Base-by-base conservation (phyloP, 1,140 invertebrate genomes). In the Pollicipes pollicipes region DNA sequence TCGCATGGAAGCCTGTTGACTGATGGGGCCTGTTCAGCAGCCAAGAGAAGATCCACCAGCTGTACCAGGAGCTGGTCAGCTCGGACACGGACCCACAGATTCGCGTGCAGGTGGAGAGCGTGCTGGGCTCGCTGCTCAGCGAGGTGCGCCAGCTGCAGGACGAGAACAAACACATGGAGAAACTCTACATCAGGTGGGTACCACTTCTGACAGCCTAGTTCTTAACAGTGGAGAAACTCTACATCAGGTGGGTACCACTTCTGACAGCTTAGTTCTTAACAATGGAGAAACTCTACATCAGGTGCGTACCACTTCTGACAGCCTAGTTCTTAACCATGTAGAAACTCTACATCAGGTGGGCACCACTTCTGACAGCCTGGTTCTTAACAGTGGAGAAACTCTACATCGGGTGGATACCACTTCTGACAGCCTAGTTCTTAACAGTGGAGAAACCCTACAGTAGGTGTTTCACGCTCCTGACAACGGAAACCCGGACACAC, bases 41-140 rank as follows among this genome's bases (percentile, higher is more conserved):
- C 63, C 32, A 69, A 27, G 71, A 71, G 45, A 74, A 76, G 69
- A 73, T 76, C 68, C 30, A 70, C 24, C 69, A 79, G n/a, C 73
- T 83, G 24, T 82, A 82, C 71, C 79, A 82, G 73, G 78, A 80
- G 32, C 77, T 83, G 13, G 79, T 82, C 74, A 74, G 74, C 1
- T 74, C 76, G 10, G 77, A 80, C 4, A 76, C 78, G 28, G 78
- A 80, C 2, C 68, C 69, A 6, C 77, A 81, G 30, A 75, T 82
- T 1, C 74, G 81, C 21, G 74, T 75, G 26, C 76, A 78, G 45
- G 82, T 82, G 72, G 81, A 82, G 73, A 76, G 77, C 30, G 80
- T 82, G 66, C 76, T 82, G 13, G 77, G 80, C 10, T 77, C 77
- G 2, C 78, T 82, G 28, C 76, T 82, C 31, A 78, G 78, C 73